Base-by-base conservation (phyloP, 1,140 invertebrate genomes). In the Eumaeus atala region DNA sequence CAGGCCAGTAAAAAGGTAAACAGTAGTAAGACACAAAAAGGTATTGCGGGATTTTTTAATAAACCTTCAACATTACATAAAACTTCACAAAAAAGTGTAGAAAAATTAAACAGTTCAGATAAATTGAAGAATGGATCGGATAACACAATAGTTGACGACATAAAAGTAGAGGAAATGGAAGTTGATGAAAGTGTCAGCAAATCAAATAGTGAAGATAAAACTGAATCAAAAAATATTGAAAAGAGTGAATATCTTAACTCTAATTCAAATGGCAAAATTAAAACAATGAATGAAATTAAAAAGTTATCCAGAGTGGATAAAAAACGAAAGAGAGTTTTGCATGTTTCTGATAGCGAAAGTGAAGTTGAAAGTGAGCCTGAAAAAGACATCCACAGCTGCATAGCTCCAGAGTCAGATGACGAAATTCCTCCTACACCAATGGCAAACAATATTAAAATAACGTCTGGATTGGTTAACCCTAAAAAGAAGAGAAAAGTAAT, bases 381-480 rank as follows among this genome's bases (percentile, higher is more conserved):
- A 67, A 61, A 51, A 12, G 63, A 72, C 53, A 67, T 70, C 50
- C 57, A 42, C 48, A 61, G 48, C 55, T n/a, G n/a, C 2, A 6
- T 48, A 16, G 54, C 67, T 50, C 48, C 63, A 51, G 75, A 77
- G 16, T 85, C 81, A 28, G 84, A 87, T 47, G 82, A 87, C 72
- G 84, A 87, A 61, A 87, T 87, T 49, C 84, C 84, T n/a, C 74
- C 76, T 16, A 87, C 84, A 52, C 84, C 84, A 35, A 60, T 63
- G 21, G 53, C 59, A 14, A 74, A 73, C 55, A 78, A 64, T 42
- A 59, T 87, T 16, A 85, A 84, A 67, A 82, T 85, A 48, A 79
- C 79, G 51, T 77, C 79, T 51, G 79, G 77, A 6, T 71, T 84
- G 38, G 52, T 80, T 7, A 87, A 87, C 54, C 81, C 84, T 34